Evolutionary conservation across 2,888 invertebrate genomes (phyloP).

Genomic region (Amblyjoppa proteus): DNA sequence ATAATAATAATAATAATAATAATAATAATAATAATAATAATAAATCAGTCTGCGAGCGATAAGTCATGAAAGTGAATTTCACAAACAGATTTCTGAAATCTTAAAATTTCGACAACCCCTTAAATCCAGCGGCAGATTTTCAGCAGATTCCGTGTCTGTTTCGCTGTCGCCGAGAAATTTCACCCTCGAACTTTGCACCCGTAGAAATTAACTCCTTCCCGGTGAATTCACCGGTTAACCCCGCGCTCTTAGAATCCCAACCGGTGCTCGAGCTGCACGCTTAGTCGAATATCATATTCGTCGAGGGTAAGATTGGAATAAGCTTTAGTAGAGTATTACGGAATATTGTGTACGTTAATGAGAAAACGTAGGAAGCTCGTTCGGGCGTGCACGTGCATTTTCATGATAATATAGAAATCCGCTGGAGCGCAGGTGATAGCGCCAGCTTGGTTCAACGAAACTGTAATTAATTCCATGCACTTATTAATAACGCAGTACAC

Average conservation of each 20-base stretch:
- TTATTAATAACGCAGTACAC: conserved; percentile 47
- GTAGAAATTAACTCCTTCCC: not conserved
- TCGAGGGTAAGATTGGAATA: conserved; percentile 55
- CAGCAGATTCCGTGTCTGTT: not conserved
- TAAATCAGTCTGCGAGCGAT: no score
- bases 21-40: no score
- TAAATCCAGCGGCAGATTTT: not conserved
- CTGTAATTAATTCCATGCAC: conserved; percentile 32
- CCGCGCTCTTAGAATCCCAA: not conserved
- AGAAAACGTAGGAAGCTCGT: conserved; percentile 25
- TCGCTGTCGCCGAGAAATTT: not conserved
- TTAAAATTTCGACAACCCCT: no score
- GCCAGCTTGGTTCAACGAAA: conserved; percentile 39
- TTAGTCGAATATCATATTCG: conserved; percentile 55
- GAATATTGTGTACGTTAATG: conserved; percentile 35
- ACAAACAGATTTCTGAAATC: no score
- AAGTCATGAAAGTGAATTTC: no score
- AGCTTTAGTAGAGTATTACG: conserved; percentile 19
- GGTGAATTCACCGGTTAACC: not conserved
- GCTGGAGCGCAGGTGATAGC: conserved; percentile 33
- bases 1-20: no score
- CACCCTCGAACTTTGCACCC: not conserved
- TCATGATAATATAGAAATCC: conserved; percentile 27
- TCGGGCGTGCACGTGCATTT: conserved; percentile 35
- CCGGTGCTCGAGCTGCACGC: conserved; percentile 40